Base-by-base conservation (phyloP, 2,797 vertebrate genomes). In the Diplodus sargus region DNA sequence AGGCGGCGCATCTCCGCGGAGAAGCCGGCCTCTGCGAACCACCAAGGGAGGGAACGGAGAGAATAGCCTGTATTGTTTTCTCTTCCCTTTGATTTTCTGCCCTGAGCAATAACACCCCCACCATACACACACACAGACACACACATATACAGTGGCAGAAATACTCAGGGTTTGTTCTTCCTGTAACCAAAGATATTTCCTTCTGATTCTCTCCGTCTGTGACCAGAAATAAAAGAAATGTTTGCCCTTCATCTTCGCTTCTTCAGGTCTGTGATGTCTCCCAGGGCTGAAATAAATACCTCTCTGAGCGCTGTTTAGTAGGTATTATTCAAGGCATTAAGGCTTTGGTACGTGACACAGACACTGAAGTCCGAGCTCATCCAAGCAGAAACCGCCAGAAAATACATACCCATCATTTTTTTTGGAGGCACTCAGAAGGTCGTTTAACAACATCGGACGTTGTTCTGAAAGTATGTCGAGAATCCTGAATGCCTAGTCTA, bases 61-160 rank as follows among this genome's bases (percentile, higher is more conserved):
- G 78, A 90, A 89, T 79, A 76, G 76, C 82, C 82, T 74, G 74
- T 85, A 90, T 91, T 90, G 90, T 93, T 90, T 90, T 90, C 82
- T 72, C 79, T 77, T 89, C 68, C 45, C 89, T 92, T 90, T 88
- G 83, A 89, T 91, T 91, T 90, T 85, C 69, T 90, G 87, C 87
- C 87, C 83, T 87, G 66, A 87, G 83, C 88, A 90, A 85, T 85
- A 88, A 87, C 85, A 86, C 25, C 70, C 45, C 47, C 60, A 25
- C 28, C 69, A 56, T 45, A 54, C 9, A 57, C 43, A 65, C 63
- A 57, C 43, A 65, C 63, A 61, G 63, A 83, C 30, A 34, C 30
- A 34, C 30, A 7, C 51, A 59, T 28, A 58, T 23, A 81, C 53
- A 62, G 13, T 18, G 25, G 53, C 58, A 81, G 45, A 66, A 66